Conservation (phyloP, 2,888 invertebrate species). For the Argyra leucocephala region DNA sequence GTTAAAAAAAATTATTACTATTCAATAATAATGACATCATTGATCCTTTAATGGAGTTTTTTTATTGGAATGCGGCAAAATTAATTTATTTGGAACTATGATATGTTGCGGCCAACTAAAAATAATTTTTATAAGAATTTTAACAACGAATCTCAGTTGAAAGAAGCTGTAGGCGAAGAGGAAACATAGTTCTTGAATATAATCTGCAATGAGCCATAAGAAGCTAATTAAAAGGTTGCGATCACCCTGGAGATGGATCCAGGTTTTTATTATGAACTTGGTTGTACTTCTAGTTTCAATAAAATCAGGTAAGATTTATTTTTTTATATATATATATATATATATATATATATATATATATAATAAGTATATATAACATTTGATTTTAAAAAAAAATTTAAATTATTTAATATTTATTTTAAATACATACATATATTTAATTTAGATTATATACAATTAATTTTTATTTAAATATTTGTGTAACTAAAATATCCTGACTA, state of each 20-base stretch:
- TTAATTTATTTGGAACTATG: constrained; percentile 3
- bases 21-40: constrained; percentile 5
- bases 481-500: neutral
- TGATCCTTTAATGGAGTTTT: constrained; percentile 5
- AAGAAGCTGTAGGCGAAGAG: neutral
- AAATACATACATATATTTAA: no score
- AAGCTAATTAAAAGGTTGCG: constrained; percentile 13
- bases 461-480: no score
- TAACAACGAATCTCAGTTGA: constrained; percentile 6
- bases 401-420: no score
- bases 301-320: constrained; percentile 17
- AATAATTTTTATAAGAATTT: constrained; percentile 6
- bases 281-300: constrained; percentile 17
- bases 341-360: no score
- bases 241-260: constrained; percentile 21
- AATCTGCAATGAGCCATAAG: constrained; percentile 7
- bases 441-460: no score
- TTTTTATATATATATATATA: no score
- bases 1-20: constrained; percentile 2
- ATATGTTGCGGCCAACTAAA: constrained; percentile 1
- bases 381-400: no score
- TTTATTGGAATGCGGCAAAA: constrained; percentile 3
- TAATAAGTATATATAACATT: no score
- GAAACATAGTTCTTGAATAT: neutral
- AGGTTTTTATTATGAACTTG: constrained; percentile 18